Evolutionary conservation across 2,797 vertebrate species (phyloP).

Genomic region (Megalops cyprinoides): DNA sequence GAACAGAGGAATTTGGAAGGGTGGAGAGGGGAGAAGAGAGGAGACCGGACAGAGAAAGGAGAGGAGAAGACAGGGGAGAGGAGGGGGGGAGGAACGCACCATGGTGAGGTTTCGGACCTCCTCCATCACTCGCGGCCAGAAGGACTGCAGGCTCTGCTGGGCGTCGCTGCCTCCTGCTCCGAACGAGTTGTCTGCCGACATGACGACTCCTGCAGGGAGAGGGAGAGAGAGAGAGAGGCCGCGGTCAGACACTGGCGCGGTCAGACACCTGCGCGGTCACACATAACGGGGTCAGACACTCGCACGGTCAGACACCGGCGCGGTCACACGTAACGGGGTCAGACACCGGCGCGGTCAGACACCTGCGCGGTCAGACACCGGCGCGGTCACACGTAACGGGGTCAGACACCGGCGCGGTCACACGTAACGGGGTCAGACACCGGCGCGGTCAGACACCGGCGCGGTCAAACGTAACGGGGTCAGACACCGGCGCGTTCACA

Average conservation of each 20-base stretch:
- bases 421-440: too few relatives aligned
- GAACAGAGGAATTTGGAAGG: not conserved
- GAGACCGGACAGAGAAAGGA: not conserved
- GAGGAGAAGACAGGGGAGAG: too few relatives aligned
- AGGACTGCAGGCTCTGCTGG: constrained; percentile 96
- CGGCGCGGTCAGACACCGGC: too few relatives aligned
- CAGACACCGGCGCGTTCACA: too few relatives aligned
- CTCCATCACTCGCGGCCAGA: constrained; percentile 98
- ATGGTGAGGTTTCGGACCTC: constrained; percentile 95
- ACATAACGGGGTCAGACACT: too few relatives aligned
- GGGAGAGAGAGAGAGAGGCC: not conserved
- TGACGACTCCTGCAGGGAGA: constrained; percentile 68
- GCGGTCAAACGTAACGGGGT: too few relatives aligned
- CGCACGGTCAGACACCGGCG: too few relatives aligned
- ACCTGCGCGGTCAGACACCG: too few relatives aligned
- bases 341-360: too few relatives aligned
- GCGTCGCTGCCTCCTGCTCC: constrained; percentile 88
- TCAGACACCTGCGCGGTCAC: not conserved
- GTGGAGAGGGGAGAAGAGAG: not conserved
- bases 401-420: too few relatives aligned
- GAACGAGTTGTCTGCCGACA: constrained; percentile 90
- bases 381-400: too few relatives aligned
- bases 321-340: too few relatives aligned
- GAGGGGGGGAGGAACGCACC: constrained; percentile 71
- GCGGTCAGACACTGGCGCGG: constrained; percentile 13